These are phyloP conservation scores for Leptinotarsa lineolata DNA, from an alignment of 1,140 invertebrate genomes.

Conservation along the genomic window DNA sequence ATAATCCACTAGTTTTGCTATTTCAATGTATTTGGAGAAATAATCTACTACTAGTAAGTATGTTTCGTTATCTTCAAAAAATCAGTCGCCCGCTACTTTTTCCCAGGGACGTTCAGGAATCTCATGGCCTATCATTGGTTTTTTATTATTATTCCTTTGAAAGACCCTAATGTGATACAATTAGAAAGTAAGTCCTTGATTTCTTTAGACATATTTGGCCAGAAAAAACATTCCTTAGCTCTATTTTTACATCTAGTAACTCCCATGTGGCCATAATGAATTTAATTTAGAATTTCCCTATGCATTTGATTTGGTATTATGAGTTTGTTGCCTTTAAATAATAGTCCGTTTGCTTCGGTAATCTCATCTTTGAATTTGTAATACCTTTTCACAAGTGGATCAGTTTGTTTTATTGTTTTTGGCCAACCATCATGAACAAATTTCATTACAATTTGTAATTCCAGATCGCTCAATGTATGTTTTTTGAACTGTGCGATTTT, in stretches of 20 bases:
- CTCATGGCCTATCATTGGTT: not conserved
- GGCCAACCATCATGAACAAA: slow-evolving; percentile 51
- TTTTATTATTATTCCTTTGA: not conserved
- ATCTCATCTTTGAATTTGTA: no score
- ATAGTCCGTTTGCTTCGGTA: slow-evolving; percentile 37
- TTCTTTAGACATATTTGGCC: not conserved
- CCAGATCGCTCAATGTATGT: slow-evolving; percentile 41
- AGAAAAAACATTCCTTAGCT: not conserved
- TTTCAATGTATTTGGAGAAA: slow-evolving; percentile 1
- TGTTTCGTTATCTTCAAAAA: not conserved
- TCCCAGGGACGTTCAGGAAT: not conserved
- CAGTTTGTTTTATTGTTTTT: no score
- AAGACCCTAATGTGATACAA: not conserved
- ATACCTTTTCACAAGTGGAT: no score
- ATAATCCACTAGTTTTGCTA: not conserved
- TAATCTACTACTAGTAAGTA: slow-evolving; percentile 10
- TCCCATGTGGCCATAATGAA: slow-evolving; percentile 57
- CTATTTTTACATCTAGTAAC: slow-evolving; percentile 52
- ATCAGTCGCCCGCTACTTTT: not conserved
- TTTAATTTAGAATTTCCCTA: slow-evolving; percentile 49
- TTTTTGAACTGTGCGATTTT: slow-evolving; percentile 27
- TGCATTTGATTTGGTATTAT: slow-evolving; percentile 49
- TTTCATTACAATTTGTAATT: slow-evolving; percentile 39
- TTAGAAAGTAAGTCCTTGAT: not conserved
- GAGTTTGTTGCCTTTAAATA: not conserved